A percentile compares a stretch with the other conserved stretches of the same genome.
phyloP scores from a whole-genome alignment of 2,113 vertebrate genomes.

The Lagenorhynchus albirostris region DNA sequence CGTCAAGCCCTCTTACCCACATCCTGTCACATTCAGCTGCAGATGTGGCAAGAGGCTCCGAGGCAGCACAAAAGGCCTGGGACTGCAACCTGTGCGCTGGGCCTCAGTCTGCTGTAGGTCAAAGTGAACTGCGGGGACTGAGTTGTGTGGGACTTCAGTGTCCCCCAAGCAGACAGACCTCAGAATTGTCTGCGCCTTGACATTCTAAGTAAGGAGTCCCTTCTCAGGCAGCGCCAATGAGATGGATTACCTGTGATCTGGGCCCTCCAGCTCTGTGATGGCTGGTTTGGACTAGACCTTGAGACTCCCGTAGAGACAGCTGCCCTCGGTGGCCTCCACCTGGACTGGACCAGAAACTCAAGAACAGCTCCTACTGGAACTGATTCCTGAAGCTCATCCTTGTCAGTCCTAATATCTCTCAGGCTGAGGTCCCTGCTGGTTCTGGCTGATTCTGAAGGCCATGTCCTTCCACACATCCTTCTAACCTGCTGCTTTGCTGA shows the following conservation, averaged over 20 bases:
- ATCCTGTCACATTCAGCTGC: neutral
- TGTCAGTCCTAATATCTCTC: neutral
- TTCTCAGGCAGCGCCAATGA: neutral
- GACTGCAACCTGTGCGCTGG: neutral
- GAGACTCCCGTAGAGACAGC: neutral
- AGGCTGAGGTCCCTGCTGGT: neutral
- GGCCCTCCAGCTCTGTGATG: neutral
- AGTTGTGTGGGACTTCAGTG: neutral
- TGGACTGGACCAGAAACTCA: neutral
- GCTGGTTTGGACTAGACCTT: neutral
- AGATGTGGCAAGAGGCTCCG: neutral
- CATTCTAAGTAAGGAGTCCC: neutral
- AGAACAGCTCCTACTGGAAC: neutral
- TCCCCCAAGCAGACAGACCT: neutral
- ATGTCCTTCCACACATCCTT: neutral
- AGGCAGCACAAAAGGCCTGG: neutral
- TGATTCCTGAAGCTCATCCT: neutral
- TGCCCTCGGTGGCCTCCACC: neutral
- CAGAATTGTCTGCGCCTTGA: neutral
- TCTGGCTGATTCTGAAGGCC: neutral
- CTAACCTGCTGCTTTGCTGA: neutral
- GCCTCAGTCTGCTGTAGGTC: neutral
- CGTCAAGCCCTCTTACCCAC: neutral
- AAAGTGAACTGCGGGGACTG: neutral
- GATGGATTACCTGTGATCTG: neutral